Conservation (phyloP, 1,140 invertebrate genomes). For the Drosophila triauraria region DNA sequence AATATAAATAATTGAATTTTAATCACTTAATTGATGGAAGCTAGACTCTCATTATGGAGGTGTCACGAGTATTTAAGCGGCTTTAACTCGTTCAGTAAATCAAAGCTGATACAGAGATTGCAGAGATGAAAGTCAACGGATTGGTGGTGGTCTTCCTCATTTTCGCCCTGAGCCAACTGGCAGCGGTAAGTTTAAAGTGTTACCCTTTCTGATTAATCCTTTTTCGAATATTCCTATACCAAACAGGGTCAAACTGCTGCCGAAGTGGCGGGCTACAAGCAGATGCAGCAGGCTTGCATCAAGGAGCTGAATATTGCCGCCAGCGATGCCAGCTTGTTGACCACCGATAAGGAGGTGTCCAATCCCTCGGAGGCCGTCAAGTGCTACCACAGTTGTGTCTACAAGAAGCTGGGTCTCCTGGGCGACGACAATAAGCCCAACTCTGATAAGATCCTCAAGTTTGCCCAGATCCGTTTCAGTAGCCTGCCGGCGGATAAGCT, state of each 20-base stretch:
- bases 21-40: constrained; percentile 61
- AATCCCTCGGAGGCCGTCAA: constrained; percentile 58
- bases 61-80: constrained; percentile 46
- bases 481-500: constrained; percentile 51
- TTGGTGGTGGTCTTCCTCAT: constrained; percentile 31
- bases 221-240: neutral
- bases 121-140: constrained; percentile 38
- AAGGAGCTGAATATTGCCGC: constrained; percentile 62
- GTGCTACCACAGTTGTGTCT: constrained; percentile 69
- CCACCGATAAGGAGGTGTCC: constrained; percentile 47
- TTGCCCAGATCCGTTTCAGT: constrained; percentile 41
- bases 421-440: constrained; percentile 43
- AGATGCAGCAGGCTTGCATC: constrained; percentile 60
- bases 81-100: constrained; percentile 1
- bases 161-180: constrained; percentile 23
- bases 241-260: constrained; percentile 49
- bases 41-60: neutral
- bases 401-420: constrained; percentile 64
- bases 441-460: constrained; percentile 47
- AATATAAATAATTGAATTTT: constrained; percentile 48
- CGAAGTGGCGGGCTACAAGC: constrained; percentile 50
- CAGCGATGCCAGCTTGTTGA: constrained; percentile 35
- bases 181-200: constrained; percentile 9
- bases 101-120: constrained; percentile 1
- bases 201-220: neutral